Base-by-base conservation (phyloP, 2,797 vertebrate species). In the Telmatherina bonti region DNA sequence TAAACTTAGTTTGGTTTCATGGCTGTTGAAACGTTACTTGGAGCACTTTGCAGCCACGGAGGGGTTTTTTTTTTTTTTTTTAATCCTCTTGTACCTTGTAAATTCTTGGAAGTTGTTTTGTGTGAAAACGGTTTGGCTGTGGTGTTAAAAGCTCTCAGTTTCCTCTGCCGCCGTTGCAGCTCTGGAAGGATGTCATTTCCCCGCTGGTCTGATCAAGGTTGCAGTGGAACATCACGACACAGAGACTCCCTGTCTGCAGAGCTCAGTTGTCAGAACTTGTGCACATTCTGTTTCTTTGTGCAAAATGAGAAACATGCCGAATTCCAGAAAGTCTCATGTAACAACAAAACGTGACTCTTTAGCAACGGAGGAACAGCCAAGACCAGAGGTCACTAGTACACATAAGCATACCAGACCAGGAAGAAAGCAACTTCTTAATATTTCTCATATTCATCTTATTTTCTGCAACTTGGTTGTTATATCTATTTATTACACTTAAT, bases 111-210 rank as follows among this genome's bases (percentile, higher is more conserved):
- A 70, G 74, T 66, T 71, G 74, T 69, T 71, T 81, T 70, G 67
- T 81, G 60, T 3, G 36, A 74, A 78, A 84, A 67, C 1, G 36
- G 54, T 79, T 84, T 76, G 66, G 62, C 76, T 76, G 33, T 45
- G 22, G 72, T 80, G 73, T 81, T 82, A 74, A 89, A 89, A 87
- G 70, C 74, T 60, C 77, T 79, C 30, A 9, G 31, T 53, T 76
- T 68, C 79, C 71, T 76, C n/a, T 15, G 57, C 55, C 69, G 63
- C 73, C 63, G 27, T 76, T 73, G 67, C 63, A 67, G 63, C 55
- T 35, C 43, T 41, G 71, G 79, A 62, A 76, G 43, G 59, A 62
- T 84, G 82, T 84, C 30, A 78, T 78, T 78, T 78, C 60, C 66
- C 53, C 58, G 78, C 63, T 72, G 59, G 52, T 82, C 58, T 66